Percentiles rank a stretch among this genome's conserved stretches.
Conservation (phyloP, 37 sponge, comb jelly and placozoan genomes). For the Hexactinellida sp. region DNA sequence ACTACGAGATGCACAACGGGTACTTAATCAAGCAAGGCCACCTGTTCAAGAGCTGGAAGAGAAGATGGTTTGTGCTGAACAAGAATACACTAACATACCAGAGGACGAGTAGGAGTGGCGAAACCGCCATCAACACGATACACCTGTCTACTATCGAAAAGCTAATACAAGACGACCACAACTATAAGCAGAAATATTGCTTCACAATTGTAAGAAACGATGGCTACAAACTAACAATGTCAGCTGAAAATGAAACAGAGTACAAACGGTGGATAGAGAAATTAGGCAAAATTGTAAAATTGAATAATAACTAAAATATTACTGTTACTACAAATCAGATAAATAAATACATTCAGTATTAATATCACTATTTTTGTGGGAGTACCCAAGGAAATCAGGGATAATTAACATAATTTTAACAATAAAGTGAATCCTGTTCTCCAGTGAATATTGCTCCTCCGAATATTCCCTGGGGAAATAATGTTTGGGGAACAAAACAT, state of each 20-base stretch:
- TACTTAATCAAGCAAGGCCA: not conserved
- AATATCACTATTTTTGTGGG: no score
- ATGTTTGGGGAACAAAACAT: no score
- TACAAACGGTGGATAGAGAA: not conserved
- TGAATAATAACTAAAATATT: not conserved
- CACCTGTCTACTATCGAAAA: not conserved
- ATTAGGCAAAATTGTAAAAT: not conserved
- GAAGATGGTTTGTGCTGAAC: not conserved
- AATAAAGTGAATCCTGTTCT: no score
- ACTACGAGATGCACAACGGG: not conserved
- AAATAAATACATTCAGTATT: not conserved
- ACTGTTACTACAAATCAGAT: not conserved
- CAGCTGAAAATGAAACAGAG: conserved; percentile 11
- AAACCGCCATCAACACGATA: not conserved
- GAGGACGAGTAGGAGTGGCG: not conserved
- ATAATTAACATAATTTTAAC: not conserved
- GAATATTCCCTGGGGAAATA: no score
- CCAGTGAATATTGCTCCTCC: no score
- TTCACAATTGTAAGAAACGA: not conserved
- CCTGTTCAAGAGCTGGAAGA: not conserved
- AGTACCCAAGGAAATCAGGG: not conserved
- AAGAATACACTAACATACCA: not conserved
- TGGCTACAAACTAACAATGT: not conserved
- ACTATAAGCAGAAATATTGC: not conserved
- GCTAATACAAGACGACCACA: not conserved